These are phyloP conservation scores for Nematopogon swammerdamellus DNA, from an alignment of 2,888 invertebrate species.

Conservation along the genomic window DNA sequence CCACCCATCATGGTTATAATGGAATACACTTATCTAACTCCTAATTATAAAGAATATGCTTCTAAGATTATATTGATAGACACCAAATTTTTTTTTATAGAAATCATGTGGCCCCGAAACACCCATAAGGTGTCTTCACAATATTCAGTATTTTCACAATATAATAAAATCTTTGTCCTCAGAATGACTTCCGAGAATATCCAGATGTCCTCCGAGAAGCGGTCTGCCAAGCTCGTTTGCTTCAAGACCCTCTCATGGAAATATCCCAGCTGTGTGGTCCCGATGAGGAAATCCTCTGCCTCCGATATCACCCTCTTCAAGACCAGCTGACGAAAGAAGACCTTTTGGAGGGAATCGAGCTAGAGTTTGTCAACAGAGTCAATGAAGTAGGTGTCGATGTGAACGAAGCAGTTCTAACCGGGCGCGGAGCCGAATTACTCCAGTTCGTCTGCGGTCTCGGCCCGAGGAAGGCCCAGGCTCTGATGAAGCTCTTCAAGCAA, in stretches of 20 bases:
- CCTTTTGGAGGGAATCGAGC: slow-evolving; percentile 75
- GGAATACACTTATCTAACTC: too few species aligned
- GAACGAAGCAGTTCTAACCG: slow-evolving; percentile 86
- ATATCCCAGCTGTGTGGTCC: slow-evolving; percentile 93
- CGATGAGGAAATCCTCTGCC: slow-evolving; percentile 94
- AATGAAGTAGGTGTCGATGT: slow-evolving; percentile 99
- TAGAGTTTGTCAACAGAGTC: slow-evolving; percentile 92
- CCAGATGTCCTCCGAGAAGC: slow-evolving; percentile 89
- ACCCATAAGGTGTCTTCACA: too few species aligned
- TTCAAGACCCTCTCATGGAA: slow-evolving; percentile 96
- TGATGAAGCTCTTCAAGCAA: slow-evolving; percentile 84
- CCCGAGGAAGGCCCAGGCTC: slow-evolving; percentile 87
- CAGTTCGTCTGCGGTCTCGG: slow-evolving; percentile 98
- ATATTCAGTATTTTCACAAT: too few species aligned
- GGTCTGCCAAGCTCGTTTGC: slow-evolving; percentile 83
- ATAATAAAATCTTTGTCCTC: too few species aligned
- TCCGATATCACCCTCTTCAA: slow-evolving; percentile 86
- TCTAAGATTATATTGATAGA: too few species aligned
- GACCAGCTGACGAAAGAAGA: slow-evolving; percentile 83
- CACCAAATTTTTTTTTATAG: too few species aligned
- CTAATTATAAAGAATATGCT: too few species aligned
- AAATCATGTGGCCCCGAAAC: too few species aligned
- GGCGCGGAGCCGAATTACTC: slow-evolving; percentile 82
- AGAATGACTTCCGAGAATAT: slow-evolving; percentile 88
- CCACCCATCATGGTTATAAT: too few species aligned